Evolutionary conservation across 2,888 invertebrate species (phyloP), one percentile per base, ranked within the genome.

Genomic region (Anoplius nigerrimus): DNA sequence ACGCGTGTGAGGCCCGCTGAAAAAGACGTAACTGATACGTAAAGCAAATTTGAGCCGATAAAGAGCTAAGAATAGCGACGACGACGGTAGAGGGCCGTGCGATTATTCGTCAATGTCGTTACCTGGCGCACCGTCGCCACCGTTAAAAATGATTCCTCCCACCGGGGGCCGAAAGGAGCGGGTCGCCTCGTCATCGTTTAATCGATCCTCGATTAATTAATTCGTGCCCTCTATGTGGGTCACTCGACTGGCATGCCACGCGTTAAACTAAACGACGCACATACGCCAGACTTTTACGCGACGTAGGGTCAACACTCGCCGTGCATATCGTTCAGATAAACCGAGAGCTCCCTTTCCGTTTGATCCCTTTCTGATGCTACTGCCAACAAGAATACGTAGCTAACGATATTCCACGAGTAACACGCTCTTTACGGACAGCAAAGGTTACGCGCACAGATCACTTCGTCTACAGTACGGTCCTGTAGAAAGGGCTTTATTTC

Each of bases 251-350:
- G 16, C 59, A 18, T 16, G 66, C 61, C 58, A 66, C 46, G 69
- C 66, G 62, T 60, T 54, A 56, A 64, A 54, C 72, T 5, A 27
- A n/a, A 27, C 2, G 6, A 27, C 27, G 46, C 2, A 65, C 46
- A 66, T n/a, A n/a, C n/a, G n/a, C n/a, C n/a, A n/a, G n/a, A n/a
- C 69, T 68, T 80, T 82, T 82, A 74, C 75, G 74, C 78, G 81
- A 83, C 69, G 71, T 76, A 81, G 78, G 82, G 76, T 83, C 80
- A 81, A 83, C 77, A 82, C 69, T 81, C 82, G 74, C 66, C 66
- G 62, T 71, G 77, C 75, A 77, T 80, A 78, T 79, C 79, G 68
- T 80, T 80, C 76, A 80, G 79, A 82, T 80, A 82, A 83, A 81
- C 75, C 6, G 11, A 11, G 11, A 6, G 3, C 13, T 27, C 20